Conservation (phyloP, 2,888 invertebrate species). For the Parthenolecanium corni region DNA sequence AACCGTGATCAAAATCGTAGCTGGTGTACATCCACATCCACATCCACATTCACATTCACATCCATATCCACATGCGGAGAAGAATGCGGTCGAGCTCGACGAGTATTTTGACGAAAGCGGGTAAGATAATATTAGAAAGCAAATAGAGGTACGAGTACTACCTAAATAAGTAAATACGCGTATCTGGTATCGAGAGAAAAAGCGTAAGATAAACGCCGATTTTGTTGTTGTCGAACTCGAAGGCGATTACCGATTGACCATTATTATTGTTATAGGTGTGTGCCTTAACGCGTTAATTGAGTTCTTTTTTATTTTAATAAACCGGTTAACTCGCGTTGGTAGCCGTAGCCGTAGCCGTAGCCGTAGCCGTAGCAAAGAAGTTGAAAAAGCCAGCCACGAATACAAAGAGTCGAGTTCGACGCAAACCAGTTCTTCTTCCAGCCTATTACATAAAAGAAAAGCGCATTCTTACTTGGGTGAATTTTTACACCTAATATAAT, state of each 20-base stretch:
- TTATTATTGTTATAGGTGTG: not conserved
- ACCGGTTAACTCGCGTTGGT: constrained; percentile 11
- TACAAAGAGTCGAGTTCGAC: constrained; percentile 22
- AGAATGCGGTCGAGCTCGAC: not conserved
- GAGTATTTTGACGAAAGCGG: constrained; percentile 1
- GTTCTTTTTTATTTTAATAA: constrained; percentile 12
- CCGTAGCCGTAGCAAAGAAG: too few relatives aligned
- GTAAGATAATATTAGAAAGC: constrained; percentile 17
- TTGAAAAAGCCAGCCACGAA: constrained; percentile 20
- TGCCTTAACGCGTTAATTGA: not conserved
- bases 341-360: too few relatives aligned
- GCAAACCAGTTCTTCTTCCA: constrained; percentile 25
- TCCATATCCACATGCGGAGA: too few relatives aligned
- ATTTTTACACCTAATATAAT: constrained; percentile 1
- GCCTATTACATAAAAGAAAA: constrained; percentile 19
- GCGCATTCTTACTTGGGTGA: constrained; percentile 21
- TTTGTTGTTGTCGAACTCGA: not conserved
- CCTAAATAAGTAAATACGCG: too few relatives aligned
- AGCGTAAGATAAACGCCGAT: too few relatives aligned
- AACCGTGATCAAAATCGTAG: constrained; percentile 13
- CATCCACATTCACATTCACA: too few relatives aligned
- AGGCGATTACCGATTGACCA: not conserved
- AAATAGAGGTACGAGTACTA: not conserved
- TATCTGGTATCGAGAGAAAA: not conserved
- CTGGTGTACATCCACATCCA: constrained; percentile 4